phyloP scores from a whole-genome alignment of 2,113 vertebrate genomes.

The Hippolais icterina region DNA sequence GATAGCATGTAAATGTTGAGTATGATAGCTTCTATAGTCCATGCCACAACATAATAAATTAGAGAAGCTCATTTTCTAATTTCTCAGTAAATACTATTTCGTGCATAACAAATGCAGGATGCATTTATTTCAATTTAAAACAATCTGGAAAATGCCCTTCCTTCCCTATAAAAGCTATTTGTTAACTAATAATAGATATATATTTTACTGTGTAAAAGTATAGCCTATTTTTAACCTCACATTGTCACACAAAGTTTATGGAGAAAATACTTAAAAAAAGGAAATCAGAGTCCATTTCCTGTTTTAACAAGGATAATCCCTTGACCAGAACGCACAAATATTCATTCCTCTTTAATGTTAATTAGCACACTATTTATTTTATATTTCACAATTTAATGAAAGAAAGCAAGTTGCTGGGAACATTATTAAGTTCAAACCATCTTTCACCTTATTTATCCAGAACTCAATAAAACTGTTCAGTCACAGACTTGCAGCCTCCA shows the following conservation, averaged over 20 bases:
- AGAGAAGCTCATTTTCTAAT: not conserved
- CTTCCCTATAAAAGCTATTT: not conserved
- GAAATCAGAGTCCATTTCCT: constrained; percentile 47
- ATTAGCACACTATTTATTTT: constrained; percentile 3
- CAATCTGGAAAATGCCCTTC: not conserved
- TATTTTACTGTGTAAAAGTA: not conserved
- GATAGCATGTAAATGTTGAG: not conserved
- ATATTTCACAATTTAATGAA: constrained; percentile 1
- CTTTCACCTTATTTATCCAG: constrained; percentile 21
- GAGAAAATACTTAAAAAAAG: constrained; percentile 37
- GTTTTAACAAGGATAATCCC: constrained; percentile 53
- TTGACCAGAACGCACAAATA: constrained; percentile 54
- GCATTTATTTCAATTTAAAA: not conserved
- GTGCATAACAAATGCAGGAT: not conserved
- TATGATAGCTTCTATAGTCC: not conserved
- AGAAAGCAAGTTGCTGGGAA: not conserved
- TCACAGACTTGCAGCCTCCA: constrained; percentile 50
- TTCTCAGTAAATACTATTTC: not conserved
- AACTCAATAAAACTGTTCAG: constrained; percentile 42
- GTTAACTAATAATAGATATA: not conserved
- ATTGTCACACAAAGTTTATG: constrained; percentile 7
- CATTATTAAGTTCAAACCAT: constrained; percentile 26
- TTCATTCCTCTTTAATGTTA: not conserved
- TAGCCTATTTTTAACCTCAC: constrained; percentile 38
- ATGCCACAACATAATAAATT: not conserved